Evolutionary conservation across 2,888 invertebrate genomes (phyloP), one percentile per base, ranked within the genome.

Genomic region (Dichetophora obliterata): DNA sequence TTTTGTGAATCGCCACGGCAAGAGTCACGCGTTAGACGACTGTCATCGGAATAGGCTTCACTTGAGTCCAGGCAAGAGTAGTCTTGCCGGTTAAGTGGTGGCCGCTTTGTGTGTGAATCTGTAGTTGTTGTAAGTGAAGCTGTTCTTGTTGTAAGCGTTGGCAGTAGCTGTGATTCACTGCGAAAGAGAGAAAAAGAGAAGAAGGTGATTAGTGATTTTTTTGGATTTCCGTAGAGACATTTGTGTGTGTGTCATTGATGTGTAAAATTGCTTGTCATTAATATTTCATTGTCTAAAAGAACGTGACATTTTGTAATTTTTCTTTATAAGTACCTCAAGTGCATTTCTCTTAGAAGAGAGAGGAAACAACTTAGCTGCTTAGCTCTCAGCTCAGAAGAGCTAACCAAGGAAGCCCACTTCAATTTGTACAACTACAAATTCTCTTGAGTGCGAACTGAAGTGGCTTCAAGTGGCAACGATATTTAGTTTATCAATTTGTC

Each of bases 31-130:
- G 88, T 87, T 77, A 88, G 79, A 76, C 87, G 87, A 77, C 88
- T 88, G 59, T 88, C 88, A 82, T 88, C 88, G 63, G 88, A 88
- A 54, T 86, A 86, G 4, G 88, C 86, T 78, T 88, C 88, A 80
- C 88, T 88, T n/a, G 88, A 87, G 57, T 87, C 87, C 72, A 87
- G 82, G 76, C 85, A 86, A 61, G 85, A 81, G 75, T 85, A 85
- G 71, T 88, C 88, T 69, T 86, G 85, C 5, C 87, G 83, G 19
- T 83, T 77, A 19, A 86, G 80, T 54, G 82, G 80, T 68, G 82
- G 83, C 5, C 83, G 79, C 9, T 79, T 78, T 6, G 57, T 14
- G 54, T 59, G 22, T 69, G 73, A 22, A 27, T 61, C 61, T 19
- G 63, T 54, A 24, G 69, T 69, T 69, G 52, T 16, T 14, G 37